These are phyloP conservation scores for Leontopithecus rosalia DNA, from an alignment of 2,797 vertebrate genomes.

Conservation along the genomic window DNA sequence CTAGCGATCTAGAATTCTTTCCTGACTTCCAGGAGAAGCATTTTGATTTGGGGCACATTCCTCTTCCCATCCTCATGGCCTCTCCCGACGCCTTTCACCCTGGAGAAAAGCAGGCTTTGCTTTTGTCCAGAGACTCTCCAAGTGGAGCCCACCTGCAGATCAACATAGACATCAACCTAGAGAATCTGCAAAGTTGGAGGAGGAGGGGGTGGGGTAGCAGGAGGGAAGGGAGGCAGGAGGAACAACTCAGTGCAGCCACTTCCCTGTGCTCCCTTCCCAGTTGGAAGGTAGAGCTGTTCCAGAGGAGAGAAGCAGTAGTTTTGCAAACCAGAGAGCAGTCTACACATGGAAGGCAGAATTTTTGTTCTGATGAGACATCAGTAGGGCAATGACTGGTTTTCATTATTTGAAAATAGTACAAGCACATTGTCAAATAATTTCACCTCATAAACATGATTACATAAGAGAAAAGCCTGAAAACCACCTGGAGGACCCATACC, in stretches of 20 bases:
- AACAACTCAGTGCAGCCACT: neutral
- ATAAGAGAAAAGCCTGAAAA: neutral
- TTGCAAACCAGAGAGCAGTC: neutral
- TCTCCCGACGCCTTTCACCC: neutral
- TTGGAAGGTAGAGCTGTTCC: neutral
- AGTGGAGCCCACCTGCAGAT: neutral
- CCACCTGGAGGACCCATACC: neutral
- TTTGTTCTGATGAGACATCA: constrained; percentile 31
- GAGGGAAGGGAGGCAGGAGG: neutral
- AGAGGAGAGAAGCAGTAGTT: neutral
- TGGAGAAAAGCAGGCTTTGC: neutral
- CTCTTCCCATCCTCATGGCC: neutral
- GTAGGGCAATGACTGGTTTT: neutral
- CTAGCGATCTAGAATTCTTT: neutral
- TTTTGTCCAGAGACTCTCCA: neutral
- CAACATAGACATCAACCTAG: neutral
- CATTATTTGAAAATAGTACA: constrained; percentile 52
- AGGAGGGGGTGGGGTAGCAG: too few relatives aligned
- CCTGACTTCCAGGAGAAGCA: neutral
- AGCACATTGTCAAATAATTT: constrained; percentile 18
- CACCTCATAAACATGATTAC: neutral
- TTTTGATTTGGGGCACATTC: neutral
- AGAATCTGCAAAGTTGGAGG: neutral
- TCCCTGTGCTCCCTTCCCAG: neutral
- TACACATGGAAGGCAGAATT: neutral